These are phyloP conservation scores for Temnothorax curvispinosus DNA, from an alignment of 1,140 invertebrate species.

Conservation along the genomic window DNA sequence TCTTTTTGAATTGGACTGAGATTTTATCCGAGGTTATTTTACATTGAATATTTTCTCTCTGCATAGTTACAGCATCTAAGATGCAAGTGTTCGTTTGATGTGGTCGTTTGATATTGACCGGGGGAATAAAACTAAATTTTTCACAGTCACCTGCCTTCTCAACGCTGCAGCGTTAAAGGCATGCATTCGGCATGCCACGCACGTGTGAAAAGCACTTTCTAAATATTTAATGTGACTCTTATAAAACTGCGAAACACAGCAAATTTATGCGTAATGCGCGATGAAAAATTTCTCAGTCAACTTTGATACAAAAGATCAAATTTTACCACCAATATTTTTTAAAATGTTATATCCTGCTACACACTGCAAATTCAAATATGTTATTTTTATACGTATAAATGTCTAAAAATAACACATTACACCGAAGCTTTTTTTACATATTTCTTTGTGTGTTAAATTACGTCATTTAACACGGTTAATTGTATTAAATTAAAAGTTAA, in stretches of 20 bases:
- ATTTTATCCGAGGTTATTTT: constrained; percentile 20
- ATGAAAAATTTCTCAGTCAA: not conserved
- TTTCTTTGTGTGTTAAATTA: no score
- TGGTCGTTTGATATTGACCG: constrained; percentile 28
- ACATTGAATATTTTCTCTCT: constrained; percentile 1
- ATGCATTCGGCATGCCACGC: not conserved
- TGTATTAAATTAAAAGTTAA: no score
- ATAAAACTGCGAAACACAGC: constrained; percentile 4
- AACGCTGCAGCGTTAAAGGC: not conserved
- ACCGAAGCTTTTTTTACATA: no score
- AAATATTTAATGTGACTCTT: constrained; percentile 29
- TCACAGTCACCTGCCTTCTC: constrained; percentile 12
- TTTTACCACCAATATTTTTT: not conserved
- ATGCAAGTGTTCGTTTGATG: constrained; percentile 36
- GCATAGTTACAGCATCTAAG: not conserved
- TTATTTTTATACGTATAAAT: no score
- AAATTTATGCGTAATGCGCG: not conserved
- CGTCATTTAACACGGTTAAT: no score
- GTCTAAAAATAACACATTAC: no score
- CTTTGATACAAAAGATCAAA: not conserved
- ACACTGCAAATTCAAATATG: no score
- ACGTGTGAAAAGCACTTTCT: not conserved
- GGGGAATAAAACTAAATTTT: constrained; percentile 44
- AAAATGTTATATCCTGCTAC: not conserved
- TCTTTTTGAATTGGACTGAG: not conserved